These are phyloP conservation scores for Drosophila oshimai DNA, from an alignment of 1,140 invertebrate genomes.

Conservation along the genomic window DNA sequence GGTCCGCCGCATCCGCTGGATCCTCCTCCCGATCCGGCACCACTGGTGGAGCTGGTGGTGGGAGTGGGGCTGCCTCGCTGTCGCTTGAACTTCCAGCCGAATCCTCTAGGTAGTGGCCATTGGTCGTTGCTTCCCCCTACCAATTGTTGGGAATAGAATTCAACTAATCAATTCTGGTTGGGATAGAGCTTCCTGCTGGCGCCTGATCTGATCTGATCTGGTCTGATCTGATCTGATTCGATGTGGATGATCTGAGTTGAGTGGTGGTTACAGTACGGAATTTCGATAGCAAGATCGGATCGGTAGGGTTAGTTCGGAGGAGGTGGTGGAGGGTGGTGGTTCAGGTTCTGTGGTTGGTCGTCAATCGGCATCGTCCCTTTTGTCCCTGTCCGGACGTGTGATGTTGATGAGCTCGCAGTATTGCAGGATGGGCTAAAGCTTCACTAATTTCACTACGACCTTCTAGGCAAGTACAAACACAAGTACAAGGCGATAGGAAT, in stretches of 20 bases:
- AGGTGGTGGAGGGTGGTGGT: neutral
- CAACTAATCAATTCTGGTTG: slow-evolving; percentile 83
- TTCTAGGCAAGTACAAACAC: slow-evolving; percentile 64
- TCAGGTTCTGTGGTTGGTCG: slow-evolving; percentile 5
- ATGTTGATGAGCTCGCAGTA: slow-evolving; percentile 79
- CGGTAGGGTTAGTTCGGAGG: neutral
- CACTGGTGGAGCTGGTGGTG: slow-evolving; percentile 17
- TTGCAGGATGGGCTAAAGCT: slow-evolving; percentile 82
- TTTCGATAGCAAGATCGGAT: slow-evolving; percentile 26
- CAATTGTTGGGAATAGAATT: slow-evolving; percentile 83
- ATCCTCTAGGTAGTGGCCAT: slow-evolving; percentile 83
- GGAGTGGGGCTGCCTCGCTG: slow-evolving; percentile 44
- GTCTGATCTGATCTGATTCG: slow-evolving; percentile 5
- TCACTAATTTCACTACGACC: slow-evolving; percentile 82
- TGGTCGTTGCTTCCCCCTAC: slow-evolving; percentile 83
- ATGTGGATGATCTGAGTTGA: slow-evolving; percentile 12
- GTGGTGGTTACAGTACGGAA: slow-evolving; percentile 17
- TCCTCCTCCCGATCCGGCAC: slow-evolving; percentile 36
- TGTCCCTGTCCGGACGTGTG: slow-evolving; percentile 52
- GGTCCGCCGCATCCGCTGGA: neutral
- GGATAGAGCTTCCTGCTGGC: slow-evolving; percentile 70
- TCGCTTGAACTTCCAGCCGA: slow-evolving; percentile 83
- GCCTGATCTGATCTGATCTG: slow-evolving; percentile 10
- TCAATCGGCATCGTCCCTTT: slow-evolving; percentile 40
- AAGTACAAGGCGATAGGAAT: too few species aligned